phyloP scores from a whole-genome alignment of 2,888 invertebrate genomes.

The Synanthedon andrenaeformis region DNA sequence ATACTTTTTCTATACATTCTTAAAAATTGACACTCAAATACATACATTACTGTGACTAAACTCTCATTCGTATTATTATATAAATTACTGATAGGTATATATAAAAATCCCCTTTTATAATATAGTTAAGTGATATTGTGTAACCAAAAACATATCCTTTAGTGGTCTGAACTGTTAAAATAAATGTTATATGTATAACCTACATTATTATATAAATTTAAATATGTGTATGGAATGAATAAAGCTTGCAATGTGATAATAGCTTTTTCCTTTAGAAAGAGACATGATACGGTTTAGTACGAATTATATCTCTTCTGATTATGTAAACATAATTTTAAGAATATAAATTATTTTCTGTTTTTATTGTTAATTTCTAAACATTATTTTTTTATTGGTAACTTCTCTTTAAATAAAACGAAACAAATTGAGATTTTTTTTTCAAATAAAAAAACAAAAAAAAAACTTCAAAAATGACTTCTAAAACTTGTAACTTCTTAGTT shows the following conservation, averaged over 20 bases:
- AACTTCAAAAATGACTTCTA: too few relatives aligned
- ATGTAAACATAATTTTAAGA: too few relatives aligned
- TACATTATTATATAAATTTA: constrained; percentile 12
- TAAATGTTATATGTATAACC: constrained; percentile 22
- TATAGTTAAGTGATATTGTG: constrained; percentile 42
- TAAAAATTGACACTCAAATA: not conserved
- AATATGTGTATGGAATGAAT: constrained; percentile 14
- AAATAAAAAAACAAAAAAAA: too few relatives aligned
- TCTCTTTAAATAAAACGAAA: too few relatives aligned
- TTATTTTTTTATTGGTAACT: too few relatives aligned
- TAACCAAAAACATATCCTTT: constrained; percentile 64
- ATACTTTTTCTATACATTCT: not conserved
- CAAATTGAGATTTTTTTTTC: too few relatives aligned
- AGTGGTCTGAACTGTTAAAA: constrained; percentile 42
- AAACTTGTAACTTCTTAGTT: too few relatives aligned
- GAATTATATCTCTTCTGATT: too few relatives aligned
- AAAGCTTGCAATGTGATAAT: constrained; percentile 22
- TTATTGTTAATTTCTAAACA: too few relatives aligned
- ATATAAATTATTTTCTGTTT: too few relatives aligned
- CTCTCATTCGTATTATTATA: too few relatives aligned
- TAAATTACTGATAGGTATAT: not conserved
- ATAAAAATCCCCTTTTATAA: not conserved
- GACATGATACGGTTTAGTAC: not conserved
- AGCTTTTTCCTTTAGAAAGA: constrained; percentile 1
- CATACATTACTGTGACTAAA: too few relatives aligned